These are phyloP conservation scores for Apodemia duryi DNA, from an alignment of 2,888 invertebrate genomes.

Conservation along the genomic window DNA sequence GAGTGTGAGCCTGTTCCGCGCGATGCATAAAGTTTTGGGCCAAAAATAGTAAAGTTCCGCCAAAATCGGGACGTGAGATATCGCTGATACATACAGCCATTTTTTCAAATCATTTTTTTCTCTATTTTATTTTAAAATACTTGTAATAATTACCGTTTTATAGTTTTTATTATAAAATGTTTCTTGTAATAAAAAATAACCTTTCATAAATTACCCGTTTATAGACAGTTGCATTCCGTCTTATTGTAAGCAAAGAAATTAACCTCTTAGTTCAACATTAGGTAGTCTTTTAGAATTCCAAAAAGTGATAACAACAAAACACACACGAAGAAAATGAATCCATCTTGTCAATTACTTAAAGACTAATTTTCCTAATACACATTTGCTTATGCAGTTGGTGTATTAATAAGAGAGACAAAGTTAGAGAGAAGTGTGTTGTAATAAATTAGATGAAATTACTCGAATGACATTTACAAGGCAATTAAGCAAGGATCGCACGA, in stretches of 20 bases:
- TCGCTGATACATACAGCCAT: no score
- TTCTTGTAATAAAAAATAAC: not conserved
- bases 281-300: not conserved
- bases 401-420: conserved; percentile 22
- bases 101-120: no score
- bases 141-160: no score
- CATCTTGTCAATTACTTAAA: not conserved
- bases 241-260: not conserved
- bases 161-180: not conserved
- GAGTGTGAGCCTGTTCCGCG: no score
- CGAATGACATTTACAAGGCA: conserved; percentile 32
- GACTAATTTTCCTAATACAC: not conserved
- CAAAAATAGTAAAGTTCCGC: no score
- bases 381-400: no score
- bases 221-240: not conserved
- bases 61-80: no score
- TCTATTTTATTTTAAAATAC: no score
- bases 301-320: not conserved
- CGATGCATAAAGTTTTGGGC: no score
- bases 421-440: conserved; percentile 26
- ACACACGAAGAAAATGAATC: not conserved
- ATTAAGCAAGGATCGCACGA: conserved; percentile 26
- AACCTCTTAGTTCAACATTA: not conserved
- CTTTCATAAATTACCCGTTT: not conserved
- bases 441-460: conserved; percentile 32